Base-by-base conservation (phyloP, 2,113 vertebrate genomes). In the Cyprinodon tularosa region DNA sequence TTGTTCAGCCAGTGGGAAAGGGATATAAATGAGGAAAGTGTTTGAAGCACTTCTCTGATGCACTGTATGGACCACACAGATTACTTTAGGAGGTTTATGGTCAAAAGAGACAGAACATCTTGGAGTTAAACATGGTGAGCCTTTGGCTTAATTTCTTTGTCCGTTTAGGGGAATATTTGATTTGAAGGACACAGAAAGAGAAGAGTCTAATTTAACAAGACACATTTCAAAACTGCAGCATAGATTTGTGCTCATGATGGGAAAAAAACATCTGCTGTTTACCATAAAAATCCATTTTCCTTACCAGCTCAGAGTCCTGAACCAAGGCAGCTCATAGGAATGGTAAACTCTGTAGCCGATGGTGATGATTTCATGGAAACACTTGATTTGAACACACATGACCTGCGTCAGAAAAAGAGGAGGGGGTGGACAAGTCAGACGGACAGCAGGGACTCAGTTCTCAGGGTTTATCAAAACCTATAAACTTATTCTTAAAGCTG, bases 351-450 rank as follows among this genome's bases (percentile, higher is more conserved):
- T 96, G 91, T 99, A 98, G 45, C 97, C 98, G 39, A 99, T 99
- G 59, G 96, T 97, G 91, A 99, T 99, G 78, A 99, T 99, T 90
- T 99, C 98, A 0, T 99, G 97, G 90, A 97, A 99, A 86, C 98
- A 99, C 75, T 99, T 98, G 87, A 99, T 98, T 80, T 99, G 98
- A 84, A 99, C 94, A 65, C 90, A 92, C 93, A 99, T 95, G 68
- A 99, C 97, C 98, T 99, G 77, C 5, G n/a, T 74, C 68, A 81
- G 72, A 93, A 20, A 71, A 70, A 9, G 20, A 39, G 87, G 74
- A 14, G 4, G 15, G 17, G 76, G 40, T 4, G n/a, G n/a, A 65
- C 61, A 39, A 1, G 47, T 11, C 1, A 50, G n/a, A 47, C 66
- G 36, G 14, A 59, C 29, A 63, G 4, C 39, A 13, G 53, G 44